Base-by-base conservation (phyloP, 2,797 vertebrate genomes). In the Peromyscus melanophrys region DNA sequence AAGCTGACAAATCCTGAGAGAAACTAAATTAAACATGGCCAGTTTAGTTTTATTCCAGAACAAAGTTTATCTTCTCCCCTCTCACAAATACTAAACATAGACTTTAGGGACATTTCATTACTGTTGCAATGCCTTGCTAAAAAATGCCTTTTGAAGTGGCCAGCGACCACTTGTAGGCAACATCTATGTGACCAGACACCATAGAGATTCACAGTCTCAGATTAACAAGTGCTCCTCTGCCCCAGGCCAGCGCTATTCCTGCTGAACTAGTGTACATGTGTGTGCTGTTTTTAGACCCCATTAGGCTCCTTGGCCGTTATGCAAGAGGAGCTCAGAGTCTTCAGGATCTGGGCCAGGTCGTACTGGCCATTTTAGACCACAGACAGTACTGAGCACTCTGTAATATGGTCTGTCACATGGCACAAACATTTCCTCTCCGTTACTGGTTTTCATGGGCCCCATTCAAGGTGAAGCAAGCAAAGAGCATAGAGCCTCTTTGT, bases 51-150 rank as follows among this genome's bases (percentile, higher is more conserved):
- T 92, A 49, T 83, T 93, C 21, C 19, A 25, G 86, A 92, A 76
- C n/a, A 31, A 73, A 91, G 52, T 89, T 92, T 77, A 55, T 90
- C 89, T 94, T 69, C 59, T 92, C n/a, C 12, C 0, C 0, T 46
- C 21, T 25, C 23, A 59, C 8, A 61, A 78, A 92, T 19, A 65
- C 49, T 80, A 95, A 75, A 69, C 12, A 75, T 10, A 94, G 81
- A 65, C 34, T 92, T 93, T 49, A 67, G 97, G 97, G 97, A 96
- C 75, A 89, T 95, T 97, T 95, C 88, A 91, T 97, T 96, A 76
- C 55, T 85, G 97, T 93, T 81, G 78, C 34, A 96, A 73, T 61
- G 21, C 16, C 46, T 55, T 40, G 27, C 71, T 89, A 17, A 55
- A 69, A 69, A 86, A 29, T 87, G 14, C 49, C 46, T n/a, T 87